Percentiles rank a stretch among this genome's conserved stretches.
Evolutionary conservation across 2,888 invertebrate genomes (phyloP).

Genomic region (Steromphala cineraria): DNA sequence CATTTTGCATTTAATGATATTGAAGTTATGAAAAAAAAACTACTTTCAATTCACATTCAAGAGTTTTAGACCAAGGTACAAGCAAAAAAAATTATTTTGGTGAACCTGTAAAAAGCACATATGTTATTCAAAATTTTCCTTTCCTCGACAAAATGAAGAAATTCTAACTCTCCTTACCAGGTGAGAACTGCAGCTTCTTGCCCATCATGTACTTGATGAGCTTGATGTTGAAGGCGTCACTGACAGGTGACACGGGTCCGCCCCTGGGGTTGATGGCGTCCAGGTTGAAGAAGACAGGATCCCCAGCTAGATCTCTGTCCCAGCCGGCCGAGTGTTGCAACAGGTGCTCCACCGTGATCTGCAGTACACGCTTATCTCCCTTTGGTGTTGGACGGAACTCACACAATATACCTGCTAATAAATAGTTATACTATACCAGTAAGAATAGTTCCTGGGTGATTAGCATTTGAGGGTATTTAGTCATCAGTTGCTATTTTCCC

Average conservation of each 20-base stretch:
- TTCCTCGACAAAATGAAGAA: neutral
- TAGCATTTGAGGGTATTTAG: too few species aligned
- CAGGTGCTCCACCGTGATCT: constrained; percentile 59
- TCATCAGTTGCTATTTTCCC: too few species aligned
- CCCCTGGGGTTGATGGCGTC: constrained; percentile 27
- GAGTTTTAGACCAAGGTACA: too few species aligned
- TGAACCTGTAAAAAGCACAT: too few species aligned
- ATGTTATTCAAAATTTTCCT: too few species aligned
- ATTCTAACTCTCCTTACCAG: constrained; percentile 44
- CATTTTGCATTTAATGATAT: too few species aligned
- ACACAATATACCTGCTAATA: constrained; percentile 50
- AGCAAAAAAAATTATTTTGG: too few species aligned
- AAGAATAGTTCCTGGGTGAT: too few species aligned
- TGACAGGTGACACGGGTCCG: constrained; percentile 24
- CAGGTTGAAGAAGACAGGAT: constrained; percentile 63
- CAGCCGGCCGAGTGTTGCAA: constrained; percentile 72
- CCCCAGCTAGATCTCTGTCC: constrained; percentile 63
- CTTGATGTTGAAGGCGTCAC: constrained; percentile 41
- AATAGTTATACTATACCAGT: too few species aligned
- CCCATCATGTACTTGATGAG: constrained; percentile 59
- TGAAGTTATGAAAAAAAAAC: too few species aligned
- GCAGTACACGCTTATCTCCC: constrained; percentile 44
- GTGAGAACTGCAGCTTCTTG: constrained; percentile 60
- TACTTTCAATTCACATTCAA: too few species aligned
- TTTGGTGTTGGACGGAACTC: constrained; percentile 30